Percentiles rank a stretch among this genome's conserved stretches.
phyloP scores from a whole-genome alignment of 2,113 vertebrate species.

The Herpailurus yagouaroundi region DNA sequence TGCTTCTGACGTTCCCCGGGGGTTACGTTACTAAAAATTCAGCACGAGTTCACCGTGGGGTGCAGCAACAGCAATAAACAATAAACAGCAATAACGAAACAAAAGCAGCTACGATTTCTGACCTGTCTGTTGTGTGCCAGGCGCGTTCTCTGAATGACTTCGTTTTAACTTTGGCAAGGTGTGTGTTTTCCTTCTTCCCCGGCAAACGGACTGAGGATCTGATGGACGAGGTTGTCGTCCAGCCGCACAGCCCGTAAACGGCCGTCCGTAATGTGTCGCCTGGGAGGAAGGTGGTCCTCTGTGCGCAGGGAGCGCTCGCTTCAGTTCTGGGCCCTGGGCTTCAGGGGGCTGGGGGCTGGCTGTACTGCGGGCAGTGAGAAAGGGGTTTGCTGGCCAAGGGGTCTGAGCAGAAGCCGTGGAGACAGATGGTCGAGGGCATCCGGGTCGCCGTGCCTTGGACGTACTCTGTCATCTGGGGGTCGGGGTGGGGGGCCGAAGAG shows the following conservation, averaged over 20 bases:
- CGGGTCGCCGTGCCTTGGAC: not conserved
- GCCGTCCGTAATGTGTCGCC: not conserved
- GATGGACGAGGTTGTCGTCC: not conserved
- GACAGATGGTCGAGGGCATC: not conserved
- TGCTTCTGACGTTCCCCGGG: not conserved
- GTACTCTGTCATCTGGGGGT: not conserved
- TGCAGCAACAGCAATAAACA: not conserved
- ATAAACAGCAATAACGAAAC: not conserved
- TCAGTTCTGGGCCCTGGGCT: not conserved
- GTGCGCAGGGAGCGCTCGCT: not conserved
- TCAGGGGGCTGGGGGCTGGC: not conserved
- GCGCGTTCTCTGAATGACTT: not conserved
- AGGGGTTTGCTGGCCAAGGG: not conserved
- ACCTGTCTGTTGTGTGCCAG: not conserved
- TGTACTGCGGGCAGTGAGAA: not conserved
- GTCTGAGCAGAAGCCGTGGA: not conserved
- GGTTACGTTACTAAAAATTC: not conserved
- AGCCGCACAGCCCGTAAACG: not conserved
- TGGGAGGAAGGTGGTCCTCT: not conserved
- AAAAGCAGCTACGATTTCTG: not conserved
- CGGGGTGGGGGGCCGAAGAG: not conserved
- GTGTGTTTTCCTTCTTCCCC: not conserved
- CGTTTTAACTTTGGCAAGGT: not conserved
- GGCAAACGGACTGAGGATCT: not conserved
- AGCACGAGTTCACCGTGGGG: not conserved